Evolutionary conservation across 2,113 vertebrate species (phyloP), one percentile per base, ranked within the genome.

Genomic region (Prietella phreatophila): DNA sequence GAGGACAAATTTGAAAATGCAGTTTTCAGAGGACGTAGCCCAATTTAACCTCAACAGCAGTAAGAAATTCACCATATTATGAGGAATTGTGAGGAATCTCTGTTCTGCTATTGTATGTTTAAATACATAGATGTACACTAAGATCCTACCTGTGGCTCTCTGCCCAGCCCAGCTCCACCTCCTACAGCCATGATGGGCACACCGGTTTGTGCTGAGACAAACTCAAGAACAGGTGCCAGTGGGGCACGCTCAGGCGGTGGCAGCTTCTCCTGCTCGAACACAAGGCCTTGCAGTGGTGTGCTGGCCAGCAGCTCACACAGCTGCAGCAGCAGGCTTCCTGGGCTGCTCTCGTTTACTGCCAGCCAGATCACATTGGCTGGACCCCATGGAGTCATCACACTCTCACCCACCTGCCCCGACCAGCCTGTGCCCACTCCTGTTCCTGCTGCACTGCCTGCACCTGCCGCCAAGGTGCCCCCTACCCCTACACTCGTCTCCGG

Each of bases 191-290:
- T 94, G 92, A 99, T 96, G 22, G 97, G 97, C 89, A 99, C 96
- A 0, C 97, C 96, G 5, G 97, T 98, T 94, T 99, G 98, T 0
- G 98, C 97, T 0, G 98, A 98, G 81, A 99, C 95, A 53, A 99
- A 99, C 95, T 99, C 98, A 25, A 99, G 95, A 94, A 99, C 97
- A 39, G 97, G 98, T n/a, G 97, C 97, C 84, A 99, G 95, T 0
- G 97, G 97, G 61, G 95, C 95, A 0, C 93, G 93, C 82, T 94
- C 94, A 0, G 94, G 94, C 0, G 95, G 95, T 0, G 95, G 95
- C 3, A 95, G 95, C 9, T 94, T 92, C 91, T 98, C 97, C 84
- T 99, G 97, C 94, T 98, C 97, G 90, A 98, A 99, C 90, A 99
- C 97, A 17, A 99, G 95, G 42, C 97, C 97, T 91, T 99, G 96